Base-by-base conservation (phyloP, 2,888 invertebrate species). In the Phania funesta region DNA sequence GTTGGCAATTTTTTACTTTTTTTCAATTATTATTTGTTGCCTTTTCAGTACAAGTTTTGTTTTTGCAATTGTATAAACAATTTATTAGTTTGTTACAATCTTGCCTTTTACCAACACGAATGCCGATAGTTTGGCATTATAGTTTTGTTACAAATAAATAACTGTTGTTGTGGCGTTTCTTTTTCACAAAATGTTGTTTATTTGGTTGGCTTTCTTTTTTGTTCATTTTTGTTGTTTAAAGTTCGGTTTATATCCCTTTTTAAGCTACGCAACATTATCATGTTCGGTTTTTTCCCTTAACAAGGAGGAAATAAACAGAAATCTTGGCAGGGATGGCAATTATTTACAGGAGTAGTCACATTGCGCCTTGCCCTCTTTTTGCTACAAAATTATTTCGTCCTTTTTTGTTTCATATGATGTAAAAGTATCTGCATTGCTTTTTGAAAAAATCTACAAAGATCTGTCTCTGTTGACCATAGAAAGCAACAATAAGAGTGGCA, bases 101-200 rank as follows among this genome's bases (percentile, higher is more conserved):
- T 78, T 82, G 82, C 74, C n/a, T 81, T 73, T 78, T 74, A 78
- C 82, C 74, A 78, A 82, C 78, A 82, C 74, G 74, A 78, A 82
- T 82, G 82, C 78, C 74, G 64, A 82, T 78, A 78, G 78, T 82
- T 75, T 81, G 70, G 74, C 74, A 78, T 67, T 81, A 41, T 62
- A 67, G 70, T 76, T 80, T 65, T 68, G 56, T 77, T 74, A 74
- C 74, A 82, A 78, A 78, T 77, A 77, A 52, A 77, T 71, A 77
- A 73, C 48, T 29, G 60, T 56, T 48, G 20, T n/a, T 73, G 22
- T 60, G 50, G 13, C 18, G 35, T 26, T 64, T 44, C 13, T 48
- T 38, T 7, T 20, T 3, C 32, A 29, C 6, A 20, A 20, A 71
- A 75, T 56, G 18, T 26, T 20, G n/a, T 44, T 11, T 3, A 26